These are phyloP conservation scores for Crotalus tigris DNA, from an alignment of 2,113 vertebrate genomes.

Conservation along the genomic window DNA sequence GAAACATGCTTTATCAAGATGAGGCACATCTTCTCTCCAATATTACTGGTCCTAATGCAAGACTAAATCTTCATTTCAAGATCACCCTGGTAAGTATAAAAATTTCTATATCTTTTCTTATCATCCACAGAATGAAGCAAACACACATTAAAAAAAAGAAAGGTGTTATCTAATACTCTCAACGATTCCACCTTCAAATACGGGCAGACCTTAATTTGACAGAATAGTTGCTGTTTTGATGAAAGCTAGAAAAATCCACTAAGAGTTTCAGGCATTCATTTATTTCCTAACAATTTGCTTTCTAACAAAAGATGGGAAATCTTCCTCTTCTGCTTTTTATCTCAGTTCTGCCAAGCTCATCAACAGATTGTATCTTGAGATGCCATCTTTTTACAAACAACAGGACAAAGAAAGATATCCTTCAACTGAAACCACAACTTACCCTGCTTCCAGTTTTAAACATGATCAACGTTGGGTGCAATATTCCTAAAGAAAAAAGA, in stretches of 20 bases:
- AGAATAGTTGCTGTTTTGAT: accelerated
- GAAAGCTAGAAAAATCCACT: background rate
- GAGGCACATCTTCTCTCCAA: background rate
- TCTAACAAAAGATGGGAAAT: background rate
- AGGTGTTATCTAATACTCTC: background rate
- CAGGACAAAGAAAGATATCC: background rate
- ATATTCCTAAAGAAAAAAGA: conserved; percentile 51
- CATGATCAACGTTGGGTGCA: conserved; percentile 61
- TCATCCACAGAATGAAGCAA: background rate
- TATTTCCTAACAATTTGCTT: background rate
- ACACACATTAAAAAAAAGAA: background rate
- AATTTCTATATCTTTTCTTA: background rate
- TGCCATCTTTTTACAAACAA: background rate
- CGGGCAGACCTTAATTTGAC: background rate
- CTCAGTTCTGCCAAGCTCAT: background rate
- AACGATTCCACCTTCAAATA: background rate
- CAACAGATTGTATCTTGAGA: background rate
- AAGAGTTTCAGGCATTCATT: background rate
- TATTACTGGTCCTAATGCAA: background rate
- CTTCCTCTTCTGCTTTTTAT: background rate
- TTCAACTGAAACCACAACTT: conserved; percentile 36
- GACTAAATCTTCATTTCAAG: background rate
- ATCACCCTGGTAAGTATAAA: background rate
- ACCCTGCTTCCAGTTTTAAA: conserved; percentile 71
- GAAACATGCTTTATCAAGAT: background rate